Evolutionary conservation across 2,113 vertebrate genomes (phyloP).

Genomic region (Aix galericulata): DNA sequence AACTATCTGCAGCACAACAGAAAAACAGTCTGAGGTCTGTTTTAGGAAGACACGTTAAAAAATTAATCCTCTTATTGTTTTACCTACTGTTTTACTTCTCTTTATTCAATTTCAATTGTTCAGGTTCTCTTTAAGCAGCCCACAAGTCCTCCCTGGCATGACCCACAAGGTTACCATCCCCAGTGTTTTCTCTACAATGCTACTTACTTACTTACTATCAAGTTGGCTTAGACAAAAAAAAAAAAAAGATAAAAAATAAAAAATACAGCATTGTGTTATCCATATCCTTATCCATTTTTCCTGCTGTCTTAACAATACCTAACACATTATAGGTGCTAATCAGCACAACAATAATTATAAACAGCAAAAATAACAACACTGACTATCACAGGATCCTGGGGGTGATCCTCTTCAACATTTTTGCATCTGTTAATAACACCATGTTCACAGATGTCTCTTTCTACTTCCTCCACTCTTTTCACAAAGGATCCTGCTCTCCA

Average conservation of each 20-base stretch:
- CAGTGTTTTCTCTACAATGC: not conserved
- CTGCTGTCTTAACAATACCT: not conserved
- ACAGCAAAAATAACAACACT: not conserved
- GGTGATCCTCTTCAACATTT: not conserved
- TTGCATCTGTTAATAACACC: not conserved
- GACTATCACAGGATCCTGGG: not conserved
- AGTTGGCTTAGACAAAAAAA: not conserved
- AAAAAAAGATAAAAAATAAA: not conserved
- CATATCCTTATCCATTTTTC: not conserved
- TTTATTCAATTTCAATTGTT: not conserved
- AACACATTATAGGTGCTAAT: not conserved
- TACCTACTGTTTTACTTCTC: not conserved
- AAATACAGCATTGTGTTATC: not conserved
- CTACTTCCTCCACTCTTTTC: not conserved
- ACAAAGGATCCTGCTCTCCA: not conserved
- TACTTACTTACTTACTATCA: not conserved
- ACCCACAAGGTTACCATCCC: not conserved
- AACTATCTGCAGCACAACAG: slow-evolving; percentile 76
- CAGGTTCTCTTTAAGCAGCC: not conserved
- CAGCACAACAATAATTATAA: not conserved
- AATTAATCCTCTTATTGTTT: not conserved
- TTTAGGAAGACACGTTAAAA: not conserved
- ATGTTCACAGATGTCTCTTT: not conserved
- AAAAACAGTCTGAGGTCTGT: not conserved
- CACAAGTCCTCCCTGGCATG: not conserved